Evolutionary conservation across 2,113 vertebrate species (phyloP).

Genomic region (Zosterops borbonicus): DNA sequence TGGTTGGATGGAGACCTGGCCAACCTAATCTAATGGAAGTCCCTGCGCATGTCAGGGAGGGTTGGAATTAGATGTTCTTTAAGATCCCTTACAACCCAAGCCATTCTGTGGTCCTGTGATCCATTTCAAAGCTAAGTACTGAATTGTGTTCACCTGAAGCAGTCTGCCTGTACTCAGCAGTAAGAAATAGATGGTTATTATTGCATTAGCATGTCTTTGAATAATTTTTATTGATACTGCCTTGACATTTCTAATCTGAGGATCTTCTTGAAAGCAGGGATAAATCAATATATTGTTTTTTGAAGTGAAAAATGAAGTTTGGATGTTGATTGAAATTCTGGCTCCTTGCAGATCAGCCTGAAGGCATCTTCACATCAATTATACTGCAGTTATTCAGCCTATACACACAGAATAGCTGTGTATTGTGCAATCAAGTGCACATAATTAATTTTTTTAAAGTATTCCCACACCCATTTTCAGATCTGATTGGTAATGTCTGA

Average conservation of each 20-base stretch:
- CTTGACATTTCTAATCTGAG: constrained; percentile 7
- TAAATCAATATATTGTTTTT: neutral
- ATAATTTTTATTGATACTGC: neutral
- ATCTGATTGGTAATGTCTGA: neutral
- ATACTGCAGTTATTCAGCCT: neutral
- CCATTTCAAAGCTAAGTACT: neutral
- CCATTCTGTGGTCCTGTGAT: neutral
- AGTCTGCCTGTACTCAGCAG: neutral
- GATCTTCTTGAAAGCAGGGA: neutral
- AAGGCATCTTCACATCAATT: neutral
- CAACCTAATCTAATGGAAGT: neutral
- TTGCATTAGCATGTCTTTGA: neutral
- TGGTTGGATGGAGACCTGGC: neutral
- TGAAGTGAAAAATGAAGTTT: neutral
- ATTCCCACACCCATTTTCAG: constrained; percentile 49
- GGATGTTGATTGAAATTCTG: neutral
- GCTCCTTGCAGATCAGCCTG: neutral
- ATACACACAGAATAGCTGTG: neutral
- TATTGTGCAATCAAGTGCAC: constrained; percentile 31
- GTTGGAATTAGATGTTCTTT: neutral
- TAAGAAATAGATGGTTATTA: neutral
- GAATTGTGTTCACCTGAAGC: neutral
- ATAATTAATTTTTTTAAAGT: constrained; percentile 2
- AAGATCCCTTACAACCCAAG: neutral
- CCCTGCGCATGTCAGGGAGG: neutral